Evolutionary conservation across 2,888 invertebrate genomes (phyloP).

Genomic region (Lottia scabra): DNA sequence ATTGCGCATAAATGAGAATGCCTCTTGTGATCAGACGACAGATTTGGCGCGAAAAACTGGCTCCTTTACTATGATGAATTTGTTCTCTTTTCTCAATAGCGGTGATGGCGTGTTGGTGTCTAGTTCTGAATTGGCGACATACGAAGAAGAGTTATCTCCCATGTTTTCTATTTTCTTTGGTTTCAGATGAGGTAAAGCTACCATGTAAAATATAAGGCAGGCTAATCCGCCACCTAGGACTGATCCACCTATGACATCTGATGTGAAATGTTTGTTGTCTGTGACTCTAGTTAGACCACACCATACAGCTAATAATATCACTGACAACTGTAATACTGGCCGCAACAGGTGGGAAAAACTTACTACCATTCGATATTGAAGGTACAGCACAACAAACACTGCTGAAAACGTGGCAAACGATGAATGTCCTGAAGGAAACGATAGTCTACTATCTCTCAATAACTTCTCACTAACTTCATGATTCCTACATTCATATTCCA

Average conservation of each 20-base stretch:
- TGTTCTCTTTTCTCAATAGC: neutral
- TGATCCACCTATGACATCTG: neutral
- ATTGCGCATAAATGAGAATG: too few relatives aligned
- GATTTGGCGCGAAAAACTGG: too few relatives aligned
- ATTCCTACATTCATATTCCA: constrained; percentile 21
- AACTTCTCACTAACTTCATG: constrained; percentile 10
- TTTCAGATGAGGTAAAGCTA: neutral
- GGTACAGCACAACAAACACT: constrained; percentile 11
- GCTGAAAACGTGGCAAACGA: constrained; percentile 18
- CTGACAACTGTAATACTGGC: neutral
- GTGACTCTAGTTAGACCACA: neutral
- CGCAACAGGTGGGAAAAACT: neutral
- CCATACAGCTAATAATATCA: neutral
- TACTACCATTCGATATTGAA: neutral
- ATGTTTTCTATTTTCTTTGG: neutral
- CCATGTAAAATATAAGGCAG: neutral
- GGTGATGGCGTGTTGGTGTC: neutral
- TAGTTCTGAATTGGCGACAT: neutral
- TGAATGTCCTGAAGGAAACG: constrained; percentile 27
- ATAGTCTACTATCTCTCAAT: constrained; percentile 12
- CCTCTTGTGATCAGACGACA: too few relatives aligned
- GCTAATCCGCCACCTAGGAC: neutral
- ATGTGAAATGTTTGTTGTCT: constrained; percentile 3
- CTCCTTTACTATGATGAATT: too few relatives aligned
- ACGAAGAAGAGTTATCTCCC: neutral